Base-by-base conservation (phyloP, 2,888 invertebrate genomes). In the Smittia sp. region DNA sequence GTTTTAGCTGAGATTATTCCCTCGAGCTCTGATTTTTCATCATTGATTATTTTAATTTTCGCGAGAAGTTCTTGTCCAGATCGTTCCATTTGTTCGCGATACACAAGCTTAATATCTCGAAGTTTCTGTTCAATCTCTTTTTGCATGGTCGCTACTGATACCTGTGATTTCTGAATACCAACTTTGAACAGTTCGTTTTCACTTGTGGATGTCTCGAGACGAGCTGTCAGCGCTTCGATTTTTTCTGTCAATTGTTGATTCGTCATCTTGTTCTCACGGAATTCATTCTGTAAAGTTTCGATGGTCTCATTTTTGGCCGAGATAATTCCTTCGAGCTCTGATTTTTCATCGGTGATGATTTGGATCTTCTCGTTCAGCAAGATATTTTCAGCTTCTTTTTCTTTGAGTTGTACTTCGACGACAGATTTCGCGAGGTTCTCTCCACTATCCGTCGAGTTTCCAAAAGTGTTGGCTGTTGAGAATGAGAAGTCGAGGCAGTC, bases 391-490 rank as follows among this genome's bases (percentile, higher is more conserved):
- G 75, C 75, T 74, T 81, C 79, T 70, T 80, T 80, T 74, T 82
- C 82, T 1, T 80, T 79, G 32, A 82, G 69, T 38, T 81, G 80
- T 0, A 81, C 76, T 75, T 82, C 82, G n/a, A 82, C 75, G 1
- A 82, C 82, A 0, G 80, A 79, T 25, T 76, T 76, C 0, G 78
- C 82, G 1, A 82, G 75, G 76, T 80, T 82, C 75, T 82, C 82
- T 0, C 81, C 81, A 32, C 80, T 79, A 0, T 75, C 76, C 1
- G 70, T 24, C 15, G 78, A 65, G 24, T 78, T 79, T 32, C 58
- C 66, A 9, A 77, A 77, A 0, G 78, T 78, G 62, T 76, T 76
- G 58, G 78, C 79, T 72, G 76, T 77, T 3, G 77, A 75, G 39
- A 77, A 75, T 0, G 80, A 79, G 9, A 75, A 72, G 74, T 81